These are phyloP conservation scores for Scopus umbretta DNA, from an alignment of 2,113 vertebrate species.

Conservation along the genomic window DNA sequence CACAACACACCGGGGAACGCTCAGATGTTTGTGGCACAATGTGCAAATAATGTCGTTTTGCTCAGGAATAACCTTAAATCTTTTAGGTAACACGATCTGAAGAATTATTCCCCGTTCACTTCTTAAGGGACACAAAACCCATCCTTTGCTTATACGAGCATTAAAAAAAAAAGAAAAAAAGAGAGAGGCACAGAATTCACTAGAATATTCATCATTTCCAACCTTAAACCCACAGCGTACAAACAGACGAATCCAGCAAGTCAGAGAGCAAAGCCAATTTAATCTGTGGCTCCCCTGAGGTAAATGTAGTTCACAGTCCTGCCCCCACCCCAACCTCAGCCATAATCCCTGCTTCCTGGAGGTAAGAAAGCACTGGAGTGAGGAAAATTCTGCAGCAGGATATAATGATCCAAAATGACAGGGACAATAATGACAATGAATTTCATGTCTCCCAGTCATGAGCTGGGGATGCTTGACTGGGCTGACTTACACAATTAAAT, in stretches of 20 bases:
- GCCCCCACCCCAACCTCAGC: slow-evolving; percentile 80
- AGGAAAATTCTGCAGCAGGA: slow-evolving; percentile 90
- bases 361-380: slow-evolving; percentile 95
- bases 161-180: slow-evolving; percentile 27
- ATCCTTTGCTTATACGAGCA: slow-evolving; percentile 23
- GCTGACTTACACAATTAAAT: slow-evolving; percentile 98
- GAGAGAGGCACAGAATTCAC: slow-evolving; percentile 35
- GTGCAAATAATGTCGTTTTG: not conserved
- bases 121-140: slow-evolving; percentile 29
- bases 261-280: slow-evolving; percentile 89
- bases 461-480: slow-evolving; percentile 91
- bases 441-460: slow-evolving; percentile 98
- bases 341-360: slow-evolving; percentile 91
- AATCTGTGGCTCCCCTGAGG: slow-evolving; percentile 90
- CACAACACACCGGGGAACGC: not conserved
- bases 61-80: slow-evolving; percentile 22
- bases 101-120: slow-evolving; percentile 2
- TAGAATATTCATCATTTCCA: slow-evolving; percentile 75
- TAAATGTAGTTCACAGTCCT: slow-evolving; percentile 80
- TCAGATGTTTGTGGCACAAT: not conserved
- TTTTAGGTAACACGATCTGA: not conserved
- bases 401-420: slow-evolving; percentile 99
- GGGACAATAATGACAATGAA: slow-evolving; percentile 99
- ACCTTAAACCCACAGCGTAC: slow-evolving; percentile 72
- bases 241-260: slow-evolving; percentile 75